phyloP scores from a whole-genome alignment of 2,888 invertebrate genomes.

The Drosophila borealis region DNA sequence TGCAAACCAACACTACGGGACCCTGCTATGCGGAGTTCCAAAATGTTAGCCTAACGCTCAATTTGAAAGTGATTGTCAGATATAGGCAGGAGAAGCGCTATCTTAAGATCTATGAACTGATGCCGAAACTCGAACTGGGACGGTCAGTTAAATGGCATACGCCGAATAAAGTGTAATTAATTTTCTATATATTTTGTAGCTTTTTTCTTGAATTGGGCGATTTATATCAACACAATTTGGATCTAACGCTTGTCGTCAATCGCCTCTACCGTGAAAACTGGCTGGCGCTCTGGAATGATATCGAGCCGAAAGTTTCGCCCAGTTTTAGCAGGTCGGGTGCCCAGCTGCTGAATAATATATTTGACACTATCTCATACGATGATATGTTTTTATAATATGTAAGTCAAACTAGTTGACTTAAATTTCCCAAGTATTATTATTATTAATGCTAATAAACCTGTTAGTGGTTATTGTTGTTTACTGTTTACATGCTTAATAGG shows the following conservation, averaged over 20 bases:
- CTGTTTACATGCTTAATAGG: background rate
- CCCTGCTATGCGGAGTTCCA: constrained; percentile 24
- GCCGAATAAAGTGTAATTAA: background rate
- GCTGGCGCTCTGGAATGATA: constrained; percentile 41
- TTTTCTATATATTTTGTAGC: background rate
- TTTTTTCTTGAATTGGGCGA: constrained; percentile 16
- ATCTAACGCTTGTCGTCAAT: constrained; percentile 28
- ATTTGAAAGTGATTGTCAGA: constrained; percentile 23
- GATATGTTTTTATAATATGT: constrained; percentile 18
- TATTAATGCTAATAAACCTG: constrained; percentile 26
- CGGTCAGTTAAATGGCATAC: constrained; percentile 11
- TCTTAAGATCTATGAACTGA: constrained; percentile 22
- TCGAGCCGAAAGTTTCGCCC: constrained; percentile 14
- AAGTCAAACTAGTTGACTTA: background rate
- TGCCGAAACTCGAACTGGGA: constrained; percentile 7
- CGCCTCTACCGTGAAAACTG: constrained; percentile 38
- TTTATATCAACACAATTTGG: constrained; percentile 27
- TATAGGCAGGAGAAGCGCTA: constrained; percentile 33
- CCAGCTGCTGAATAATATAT: constrained; percentile 22
- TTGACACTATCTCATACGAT: constrained; percentile 19
- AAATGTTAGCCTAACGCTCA: constrained; percentile 19
- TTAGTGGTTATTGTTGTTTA: constrained; percentile 1
- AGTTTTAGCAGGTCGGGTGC: constrained; percentile 6
- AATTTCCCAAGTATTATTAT: constrained; percentile 6
- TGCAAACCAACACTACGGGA: constrained; percentile 24